These are phyloP conservation scores for Deilephila elpenor DNA, from an alignment of 2,888 invertebrate genomes.

Conservation along the genomic window DNA sequence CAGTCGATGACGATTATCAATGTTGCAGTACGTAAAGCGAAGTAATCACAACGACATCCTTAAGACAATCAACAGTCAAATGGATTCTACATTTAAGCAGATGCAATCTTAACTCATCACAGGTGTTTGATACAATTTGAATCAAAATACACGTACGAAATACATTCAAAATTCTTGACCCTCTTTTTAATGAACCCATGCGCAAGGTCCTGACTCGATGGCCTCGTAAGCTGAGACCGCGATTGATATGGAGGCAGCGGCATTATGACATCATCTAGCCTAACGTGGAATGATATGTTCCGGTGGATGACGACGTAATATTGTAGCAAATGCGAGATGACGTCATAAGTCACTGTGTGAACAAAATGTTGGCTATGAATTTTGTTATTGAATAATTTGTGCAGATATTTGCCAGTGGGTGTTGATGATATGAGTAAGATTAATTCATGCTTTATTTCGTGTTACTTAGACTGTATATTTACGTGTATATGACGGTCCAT, in stretches of 20 bases:
- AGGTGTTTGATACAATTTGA: not conserved
- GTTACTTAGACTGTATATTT: not conserved
- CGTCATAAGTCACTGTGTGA: not conserved
- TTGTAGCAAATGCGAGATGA: not conserved
- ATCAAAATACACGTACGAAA: not conserved
- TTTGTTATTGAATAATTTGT: not conserved
- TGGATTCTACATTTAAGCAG: too few species aligned
- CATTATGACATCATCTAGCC: slow-evolving; percentile 29
- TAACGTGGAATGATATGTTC: slow-evolving; percentile 17
- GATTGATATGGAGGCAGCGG: slow-evolving; percentile 31
- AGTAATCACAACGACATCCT: too few species aligned
- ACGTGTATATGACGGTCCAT: too few species aligned
- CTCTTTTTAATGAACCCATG: slow-evolving; percentile 33
- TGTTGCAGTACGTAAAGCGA: too few species aligned
- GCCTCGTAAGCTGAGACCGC: slow-evolving; percentile 33
- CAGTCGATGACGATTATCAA: too few species aligned
- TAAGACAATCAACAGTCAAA: too few species aligned
- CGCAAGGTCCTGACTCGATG: slow-evolving; percentile 32
- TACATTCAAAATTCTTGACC: slow-evolving; percentile 32
- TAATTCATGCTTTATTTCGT: not conserved
- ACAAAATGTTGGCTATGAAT: not conserved
- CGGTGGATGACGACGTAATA: slow-evolving; percentile 7
- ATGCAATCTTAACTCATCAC: too few species aligned
- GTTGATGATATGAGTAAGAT: not conserved
- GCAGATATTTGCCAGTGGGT: not conserved